Evolutionary conservation across 2,888 invertebrate species (phyloP).

Genomic region (Eurytoma adleriae): DNA sequence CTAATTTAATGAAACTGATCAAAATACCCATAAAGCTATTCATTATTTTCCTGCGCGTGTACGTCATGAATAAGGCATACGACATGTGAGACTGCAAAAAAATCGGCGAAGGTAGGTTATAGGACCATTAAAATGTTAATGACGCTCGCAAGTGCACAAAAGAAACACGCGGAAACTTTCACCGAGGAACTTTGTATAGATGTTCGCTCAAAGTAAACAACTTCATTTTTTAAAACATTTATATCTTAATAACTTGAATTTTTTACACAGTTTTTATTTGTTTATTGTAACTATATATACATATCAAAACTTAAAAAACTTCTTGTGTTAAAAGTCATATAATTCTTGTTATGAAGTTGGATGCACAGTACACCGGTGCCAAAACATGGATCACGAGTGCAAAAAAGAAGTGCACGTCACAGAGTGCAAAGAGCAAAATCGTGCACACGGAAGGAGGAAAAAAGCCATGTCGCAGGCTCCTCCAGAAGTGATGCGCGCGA

Average conservation of each 20-base stretch:
- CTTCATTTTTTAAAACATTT: too few species aligned
- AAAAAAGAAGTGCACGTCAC: not conserved
- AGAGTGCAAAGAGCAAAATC: slow-evolving; percentile 8
- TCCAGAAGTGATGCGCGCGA: slow-evolving; percentile 32
- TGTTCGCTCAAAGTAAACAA: slow-evolving; percentile 3
- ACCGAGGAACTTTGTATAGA: slow-evolving; percentile 1
- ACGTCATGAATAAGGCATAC: slow-evolving; percentile 44
- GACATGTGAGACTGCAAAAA: slow-evolving; percentile 42
- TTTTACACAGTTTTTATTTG: slow-evolving; percentile 8
- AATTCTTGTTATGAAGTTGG: not conserved
- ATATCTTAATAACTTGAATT: not conserved
- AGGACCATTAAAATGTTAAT: slow-evolving; percentile 52
- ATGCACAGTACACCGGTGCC: not conserved
- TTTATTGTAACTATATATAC: slow-evolving; percentile 8
- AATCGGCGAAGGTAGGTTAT: slow-evolving; percentile 10
- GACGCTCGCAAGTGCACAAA: slow-evolving; percentile 22
- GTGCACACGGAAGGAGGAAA: slow-evolving; percentile 35
- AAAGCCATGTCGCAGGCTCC: slow-evolving; percentile 64
- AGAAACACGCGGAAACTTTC: slow-evolving; percentile 23
- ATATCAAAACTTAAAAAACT: not conserved
- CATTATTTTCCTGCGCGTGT: slow-evolving; percentile 46
- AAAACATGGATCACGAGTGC: not conserved
- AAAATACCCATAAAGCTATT: slow-evolving; percentile 42
- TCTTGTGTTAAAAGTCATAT: too few species aligned
- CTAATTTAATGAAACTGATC: slow-evolving; percentile 58